Evolutionary conservation across 2,888 invertebrate genomes (phyloP).

Genomic region (Noctua janthina): DNA sequence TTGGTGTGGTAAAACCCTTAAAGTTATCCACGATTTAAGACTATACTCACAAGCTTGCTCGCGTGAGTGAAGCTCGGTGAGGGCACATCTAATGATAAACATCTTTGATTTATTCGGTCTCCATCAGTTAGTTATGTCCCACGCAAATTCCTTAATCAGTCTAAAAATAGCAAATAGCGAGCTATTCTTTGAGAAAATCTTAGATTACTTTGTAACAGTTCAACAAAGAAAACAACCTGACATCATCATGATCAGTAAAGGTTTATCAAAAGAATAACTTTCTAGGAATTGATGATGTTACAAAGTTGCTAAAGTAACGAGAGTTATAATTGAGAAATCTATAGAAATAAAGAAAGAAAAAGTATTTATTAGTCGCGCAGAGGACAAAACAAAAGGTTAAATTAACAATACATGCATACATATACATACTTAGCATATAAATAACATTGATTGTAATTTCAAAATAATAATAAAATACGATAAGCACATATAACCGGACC

Average conservation of each 20-base stretch:
- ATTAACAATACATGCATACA: too few species aligned
- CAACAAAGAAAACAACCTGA: slow-evolving; percentile 3
- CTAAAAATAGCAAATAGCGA: slow-evolving; percentile 20
- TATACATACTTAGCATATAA: too few species aligned
- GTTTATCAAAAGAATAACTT: background rate
- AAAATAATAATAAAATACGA: too few species aligned
- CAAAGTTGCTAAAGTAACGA: background rate
- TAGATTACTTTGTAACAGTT: background rate
- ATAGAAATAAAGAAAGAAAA: too few species aligned
- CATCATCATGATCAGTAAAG: background rate
- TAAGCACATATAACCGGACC: too few species aligned
- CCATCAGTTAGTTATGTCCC: background rate
- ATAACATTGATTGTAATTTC: too few species aligned
- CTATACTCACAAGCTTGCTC: background rate
- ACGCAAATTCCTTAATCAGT: slow-evolving; percentile 24
- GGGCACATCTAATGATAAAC: background rate
- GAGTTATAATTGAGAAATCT: too few species aligned
- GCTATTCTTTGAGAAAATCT: slow-evolving; percentile 2
- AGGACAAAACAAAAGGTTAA: too few species aligned
- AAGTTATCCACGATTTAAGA: too few species aligned
- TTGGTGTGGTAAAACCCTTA: too few species aligned
- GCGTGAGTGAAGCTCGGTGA: background rate
- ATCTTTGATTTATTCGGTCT: background rate
- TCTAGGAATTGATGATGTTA: background rate
- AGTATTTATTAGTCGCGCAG: too few species aligned